phyloP scores from a whole-genome alignment of 1,140 invertebrate genomes.

The Lasioglossum baleicum region DNA sequence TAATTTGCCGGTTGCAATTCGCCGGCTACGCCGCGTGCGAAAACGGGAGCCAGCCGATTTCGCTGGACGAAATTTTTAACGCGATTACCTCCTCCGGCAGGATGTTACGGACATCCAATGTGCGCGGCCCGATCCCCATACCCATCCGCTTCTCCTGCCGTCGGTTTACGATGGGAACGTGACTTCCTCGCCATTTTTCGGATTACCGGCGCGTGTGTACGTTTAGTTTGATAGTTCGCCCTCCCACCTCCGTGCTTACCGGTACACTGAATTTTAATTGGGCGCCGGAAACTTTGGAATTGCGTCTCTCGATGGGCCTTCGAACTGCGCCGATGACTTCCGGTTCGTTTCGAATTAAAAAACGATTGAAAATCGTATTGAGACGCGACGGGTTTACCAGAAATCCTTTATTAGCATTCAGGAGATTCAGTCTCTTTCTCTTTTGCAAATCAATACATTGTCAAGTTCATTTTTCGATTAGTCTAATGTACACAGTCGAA shows the following conservation, averaged over 20 bases:
- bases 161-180: not conserved
- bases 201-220: not conserved
- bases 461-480: too few relatives aligned
- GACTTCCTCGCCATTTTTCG: slow-evolving; percentile 5
- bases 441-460: too few relatives aligned
- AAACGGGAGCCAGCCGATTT: too few relatives aligned
- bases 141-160: too few relatives aligned
- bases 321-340: not conserved
- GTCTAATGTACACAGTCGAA: too few relatives aligned
- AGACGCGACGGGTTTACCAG: too few relatives aligned
- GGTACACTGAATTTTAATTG: not conserved
- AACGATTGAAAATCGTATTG: too few relatives aligned
- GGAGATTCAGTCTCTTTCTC: too few relatives aligned
- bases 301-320: not conserved
- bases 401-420: too few relatives aligned
- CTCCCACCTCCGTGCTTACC: not conserved
- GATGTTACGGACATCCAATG: not conserved
- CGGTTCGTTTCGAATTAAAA: not conserved
- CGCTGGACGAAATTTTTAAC: not conserved
- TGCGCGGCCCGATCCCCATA: not conserved
- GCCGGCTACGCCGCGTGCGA: not conserved
- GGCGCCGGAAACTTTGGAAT: not conserved
- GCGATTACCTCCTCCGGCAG: not conserved
- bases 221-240: not conserved
- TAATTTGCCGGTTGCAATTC: not conserved